Evolutionary conservation across 2,113 vertebrate genomes (phyloP), one percentile per base, ranked within the genome.

Genomic region (Cynoglossus semilaevis): DNA sequence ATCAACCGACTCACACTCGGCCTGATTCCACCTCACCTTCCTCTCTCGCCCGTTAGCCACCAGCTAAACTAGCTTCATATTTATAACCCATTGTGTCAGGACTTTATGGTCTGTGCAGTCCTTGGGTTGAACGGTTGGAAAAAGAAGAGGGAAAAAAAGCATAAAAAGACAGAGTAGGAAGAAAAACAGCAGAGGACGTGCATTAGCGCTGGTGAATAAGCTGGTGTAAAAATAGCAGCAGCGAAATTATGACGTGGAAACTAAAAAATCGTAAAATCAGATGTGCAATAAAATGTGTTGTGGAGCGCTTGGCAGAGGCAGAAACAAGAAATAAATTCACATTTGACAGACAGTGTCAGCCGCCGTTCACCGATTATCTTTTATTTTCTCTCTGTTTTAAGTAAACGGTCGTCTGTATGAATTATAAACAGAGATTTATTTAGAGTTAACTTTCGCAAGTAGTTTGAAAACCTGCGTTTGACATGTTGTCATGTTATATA

Each of bases 31-130:
- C 17, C 41, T 47, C 41, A 10, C 9, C 19, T 16, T 2, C 41
- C 40, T n/a, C 12, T n/a, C 46, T 37, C 45, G 58, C 56, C 46
- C 55, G 56, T 67, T 68, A 59, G 56, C 45, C 54, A 13, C 17
- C 49, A 47, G 61, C 47, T 35, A 22, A 67, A 58, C 46, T 34
- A 42, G 17, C 36, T 47, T 19, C 38, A 11, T 40, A 52, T 72
- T 63, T 47, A 48, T 36, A 29, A 48, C 12, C 63, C 43, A 4
- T 22, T 36, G 43, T 41, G 51, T 57, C 9, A 1, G 50, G 60
- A 46, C 18, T 55, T 35, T 56, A 53, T 8, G 48, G 34, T 46
- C 52, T 48, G 55, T 49, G 15, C 58, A 29, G 60, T 12, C 12
- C 9, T 34, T 0, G n/a, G n/a, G 12, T 42, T 44, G 15, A 13